Base-by-base conservation (phyloP, 2,888 invertebrate genomes). In the Orchesella flavescens region DNA sequence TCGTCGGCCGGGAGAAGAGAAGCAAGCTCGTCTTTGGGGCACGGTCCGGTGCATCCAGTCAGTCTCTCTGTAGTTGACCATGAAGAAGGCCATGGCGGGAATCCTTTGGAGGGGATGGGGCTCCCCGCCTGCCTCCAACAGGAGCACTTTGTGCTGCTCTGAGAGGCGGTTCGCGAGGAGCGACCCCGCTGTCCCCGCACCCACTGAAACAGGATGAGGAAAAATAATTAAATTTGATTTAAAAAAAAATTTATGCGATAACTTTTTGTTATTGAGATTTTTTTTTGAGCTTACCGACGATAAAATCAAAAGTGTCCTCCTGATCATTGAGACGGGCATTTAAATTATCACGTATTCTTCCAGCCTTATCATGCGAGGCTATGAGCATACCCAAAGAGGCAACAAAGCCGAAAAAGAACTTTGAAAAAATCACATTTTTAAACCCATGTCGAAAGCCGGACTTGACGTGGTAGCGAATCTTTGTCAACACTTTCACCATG, bases 351-450 rank as follows among this genome's bases (percentile, higher is more conserved):
- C 80, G 66, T 13, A 86, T 75, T 46, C 86, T 72, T 34, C 84
- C 86, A 19, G 84, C 77, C 72, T 86, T 86, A 72, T 86, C 86
- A 73, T 86, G 84, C 49, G 80, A 80, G 46, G 77, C 72, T 43
- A 86, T 75, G 57, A 86, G 65, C 69, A 86, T 77, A 9, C 83
- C 83, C 23, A 86, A 44, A 53, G 83, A 79, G 34, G 86, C 84
- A 13, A 86, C 73, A 80, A 86, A 86, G 57, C 86, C 86, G 59
- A 86, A 86, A 66, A 86, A 86, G 78, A 86, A 86, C 65, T 84
- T 86, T 21, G 86, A 86, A 74, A 86, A 86, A 23, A 86, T 83
- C 53, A 86, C 83, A 78, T 86, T 86, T 68, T 86, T 86, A 68
- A 86, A 86, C 17, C 86, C 86, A 77, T 86, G 86, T 65, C 86